Evolutionary conservation across 2,113 vertebrate genomes (phyloP).

Genomic region (Todiramphus chloris): DNA sequence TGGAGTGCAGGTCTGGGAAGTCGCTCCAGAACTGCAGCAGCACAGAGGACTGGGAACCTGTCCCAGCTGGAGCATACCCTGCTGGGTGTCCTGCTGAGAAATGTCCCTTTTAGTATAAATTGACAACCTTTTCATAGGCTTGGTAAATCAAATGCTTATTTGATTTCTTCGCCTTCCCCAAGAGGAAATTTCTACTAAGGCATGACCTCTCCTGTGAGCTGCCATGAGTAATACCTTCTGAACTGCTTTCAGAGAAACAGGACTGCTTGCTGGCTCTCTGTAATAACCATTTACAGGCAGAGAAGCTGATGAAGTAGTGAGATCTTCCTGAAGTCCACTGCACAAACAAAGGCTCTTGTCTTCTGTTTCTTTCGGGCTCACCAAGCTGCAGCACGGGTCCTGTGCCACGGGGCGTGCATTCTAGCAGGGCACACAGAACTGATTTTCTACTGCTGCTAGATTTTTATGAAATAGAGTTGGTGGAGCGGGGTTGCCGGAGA

Average conservation of each 20-base stretch:
- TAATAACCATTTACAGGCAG: not conserved
- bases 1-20: not conserved
- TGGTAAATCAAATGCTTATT: constrained; percentile 8
- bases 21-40: not conserved
- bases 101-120: not conserved
- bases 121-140: not conserved
- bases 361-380: not conserved
- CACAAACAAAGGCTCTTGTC: not conserved
- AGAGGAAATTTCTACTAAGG: constrained; percentile 35
- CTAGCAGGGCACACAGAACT: not conserved
- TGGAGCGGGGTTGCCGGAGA: not conserved
- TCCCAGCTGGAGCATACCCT: not conserved
- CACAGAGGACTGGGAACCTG: not conserved
- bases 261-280: not conserved
- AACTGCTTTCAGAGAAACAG: not conserved
- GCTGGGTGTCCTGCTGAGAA: not conserved
- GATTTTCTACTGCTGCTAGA: not conserved
- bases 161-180: not conserved
- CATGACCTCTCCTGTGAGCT: not conserved
- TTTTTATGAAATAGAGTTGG: not conserved
- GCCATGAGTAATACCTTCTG: constrained; percentile 35
- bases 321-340: not conserved
- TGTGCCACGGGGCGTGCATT: not conserved
- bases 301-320: not conserved
- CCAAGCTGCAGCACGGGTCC: not conserved